phyloP scores from a whole-genome alignment of 2,888 invertebrate species.

The Scaptomyza flava region DNA sequence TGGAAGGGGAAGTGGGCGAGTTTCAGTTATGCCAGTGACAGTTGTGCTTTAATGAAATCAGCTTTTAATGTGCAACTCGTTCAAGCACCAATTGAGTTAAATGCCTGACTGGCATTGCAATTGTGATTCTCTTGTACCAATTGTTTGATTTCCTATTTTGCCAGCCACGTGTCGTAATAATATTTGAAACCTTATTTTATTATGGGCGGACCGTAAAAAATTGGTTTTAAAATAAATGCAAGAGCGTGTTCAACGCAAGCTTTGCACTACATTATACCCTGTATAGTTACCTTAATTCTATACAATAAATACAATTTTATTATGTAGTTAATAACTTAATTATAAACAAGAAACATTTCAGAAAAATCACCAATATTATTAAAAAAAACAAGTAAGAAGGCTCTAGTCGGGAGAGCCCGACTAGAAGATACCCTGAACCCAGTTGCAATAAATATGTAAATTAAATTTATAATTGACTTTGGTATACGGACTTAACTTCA shows the following conservation, averaged over 20 bases:
- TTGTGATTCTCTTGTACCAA: constrained; percentile 22
- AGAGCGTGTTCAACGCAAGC: too few species aligned
- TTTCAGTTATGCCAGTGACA: constrained; percentile 14
- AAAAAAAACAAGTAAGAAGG: too few species aligned
- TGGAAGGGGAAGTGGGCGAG: neutral
- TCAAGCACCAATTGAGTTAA: constrained; percentile 41
- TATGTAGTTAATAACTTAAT: too few species aligned
- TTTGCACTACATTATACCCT: neutral
- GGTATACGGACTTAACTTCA: too few species aligned
- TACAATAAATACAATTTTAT: too few species aligned
- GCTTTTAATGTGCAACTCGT: constrained; percentile 57
- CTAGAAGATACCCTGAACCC: too few species aligned
- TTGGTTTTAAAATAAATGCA: neutral
- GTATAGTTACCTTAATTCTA: too few species aligned
- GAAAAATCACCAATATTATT: too few species aligned
- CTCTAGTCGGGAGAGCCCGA: too few species aligned
- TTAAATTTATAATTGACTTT: too few species aligned
- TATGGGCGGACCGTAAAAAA: constrained; percentile 22
- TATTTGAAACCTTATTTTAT: constrained; percentile 43
- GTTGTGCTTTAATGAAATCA: constrained; percentile 26
- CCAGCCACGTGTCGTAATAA: constrained; percentile 42
- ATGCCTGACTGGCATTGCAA: constrained; percentile 10
- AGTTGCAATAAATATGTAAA: too few species aligned
- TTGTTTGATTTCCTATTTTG: constrained; percentile 18
- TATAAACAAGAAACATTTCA: too few species aligned